phyloP scores from a whole-genome alignment of 92 coral and sea anemone genomes.

The Desmophyllum pertusum region DNA sequence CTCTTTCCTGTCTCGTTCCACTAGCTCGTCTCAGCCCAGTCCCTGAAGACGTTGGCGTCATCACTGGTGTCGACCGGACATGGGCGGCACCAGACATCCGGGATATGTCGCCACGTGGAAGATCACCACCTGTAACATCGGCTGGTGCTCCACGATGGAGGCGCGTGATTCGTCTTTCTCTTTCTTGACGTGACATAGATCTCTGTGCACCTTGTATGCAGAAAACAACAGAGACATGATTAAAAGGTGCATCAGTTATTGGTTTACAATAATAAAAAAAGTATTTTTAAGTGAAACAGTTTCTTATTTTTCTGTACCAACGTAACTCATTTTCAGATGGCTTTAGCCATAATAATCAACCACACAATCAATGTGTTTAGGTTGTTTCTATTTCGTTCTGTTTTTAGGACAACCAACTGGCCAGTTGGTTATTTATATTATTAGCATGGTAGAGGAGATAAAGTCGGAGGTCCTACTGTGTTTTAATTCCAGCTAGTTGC shows the following conservation, averaged over 20 bases:
- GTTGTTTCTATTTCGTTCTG: too few species aligned
- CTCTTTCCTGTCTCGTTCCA: constrained; percentile 90
- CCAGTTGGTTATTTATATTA: too few species aligned
- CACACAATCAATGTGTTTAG: too few species aligned
- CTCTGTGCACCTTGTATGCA: constrained; percentile 68
- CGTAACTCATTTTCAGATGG: too few species aligned
- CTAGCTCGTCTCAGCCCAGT: constrained; percentile 77
- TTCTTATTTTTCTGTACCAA: too few species aligned
- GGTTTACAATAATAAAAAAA: background rate
- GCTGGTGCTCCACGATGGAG: constrained; percentile 91
- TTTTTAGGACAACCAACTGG: too few species aligned
- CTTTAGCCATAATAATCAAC: too few species aligned
- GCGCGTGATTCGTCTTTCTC: constrained; percentile 90
- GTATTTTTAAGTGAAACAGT: too few species aligned
- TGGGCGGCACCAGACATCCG: constrained; percentile 99
- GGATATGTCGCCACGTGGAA: constrained; percentile 91
- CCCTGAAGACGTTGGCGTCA: constrained; percentile 84
- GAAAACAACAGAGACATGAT: background rate
- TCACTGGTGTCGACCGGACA: constrained; percentile 90
- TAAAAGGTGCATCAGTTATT: background rate
- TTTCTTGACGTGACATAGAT: constrained; percentile 93
- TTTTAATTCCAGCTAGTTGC: too few species aligned
- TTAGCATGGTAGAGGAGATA: too few species aligned
- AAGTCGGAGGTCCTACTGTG: too few species aligned
- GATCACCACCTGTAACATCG: constrained; percentile 70